These are phyloP conservation scores for Parotocinclus haroldoi DNA, from an alignment of 2,797 vertebrate species.

Conservation along the genomic window DNA sequence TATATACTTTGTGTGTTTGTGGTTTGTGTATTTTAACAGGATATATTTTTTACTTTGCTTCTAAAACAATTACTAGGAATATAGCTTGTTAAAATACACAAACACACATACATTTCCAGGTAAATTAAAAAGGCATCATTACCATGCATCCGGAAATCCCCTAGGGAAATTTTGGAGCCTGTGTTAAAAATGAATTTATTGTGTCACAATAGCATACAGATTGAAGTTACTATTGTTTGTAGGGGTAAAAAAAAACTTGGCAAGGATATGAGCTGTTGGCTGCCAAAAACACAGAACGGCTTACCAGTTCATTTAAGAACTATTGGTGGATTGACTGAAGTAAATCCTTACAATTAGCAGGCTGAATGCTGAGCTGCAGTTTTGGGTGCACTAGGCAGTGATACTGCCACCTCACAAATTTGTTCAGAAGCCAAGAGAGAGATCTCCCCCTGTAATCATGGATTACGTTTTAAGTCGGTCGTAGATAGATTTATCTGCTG, in stretches of 20 bases:
- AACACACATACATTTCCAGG: slow-evolving; percentile 41
- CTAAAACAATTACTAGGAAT: no score
- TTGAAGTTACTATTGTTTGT: slow-evolving; percentile 59
- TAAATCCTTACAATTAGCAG: slow-evolving; percentile 68
- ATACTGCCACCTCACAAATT: slow-evolving; percentile 24
- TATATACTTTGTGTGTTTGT: no score
- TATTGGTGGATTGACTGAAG: slow-evolving; percentile 66
- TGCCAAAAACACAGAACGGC: slow-evolving; percentile 65
- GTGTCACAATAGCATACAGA: slow-evolving; percentile 45
- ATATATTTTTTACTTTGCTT: no score
- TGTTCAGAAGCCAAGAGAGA: slow-evolving; percentile 57
- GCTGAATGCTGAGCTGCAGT: slow-evolving; percentile 58
- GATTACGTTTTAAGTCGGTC: slow-evolving; percentile 20
- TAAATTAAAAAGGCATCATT: slow-evolving; percentile 63
- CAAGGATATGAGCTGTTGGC: slow-evolving; percentile 55
- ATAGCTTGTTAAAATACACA: neutral
- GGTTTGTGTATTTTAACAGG: no score
- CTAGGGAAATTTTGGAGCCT: slow-evolving; percentile 49
- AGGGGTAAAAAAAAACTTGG: slow-evolving; percentile 54
- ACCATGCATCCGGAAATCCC: slow-evolving; percentile 57
- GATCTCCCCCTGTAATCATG: slow-evolving; percentile 34
- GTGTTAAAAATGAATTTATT: slow-evolving; percentile 37
- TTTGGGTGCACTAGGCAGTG: slow-evolving; percentile 35
- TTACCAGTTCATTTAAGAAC: slow-evolving; percentile 62
- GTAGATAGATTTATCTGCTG: slow-evolving; percentile 24